Percentiles rank a stretch among this genome's conserved stretches.
Conservation (phyloP, 2,888 invertebrate species). For the Chrysolina americana region DNA sequence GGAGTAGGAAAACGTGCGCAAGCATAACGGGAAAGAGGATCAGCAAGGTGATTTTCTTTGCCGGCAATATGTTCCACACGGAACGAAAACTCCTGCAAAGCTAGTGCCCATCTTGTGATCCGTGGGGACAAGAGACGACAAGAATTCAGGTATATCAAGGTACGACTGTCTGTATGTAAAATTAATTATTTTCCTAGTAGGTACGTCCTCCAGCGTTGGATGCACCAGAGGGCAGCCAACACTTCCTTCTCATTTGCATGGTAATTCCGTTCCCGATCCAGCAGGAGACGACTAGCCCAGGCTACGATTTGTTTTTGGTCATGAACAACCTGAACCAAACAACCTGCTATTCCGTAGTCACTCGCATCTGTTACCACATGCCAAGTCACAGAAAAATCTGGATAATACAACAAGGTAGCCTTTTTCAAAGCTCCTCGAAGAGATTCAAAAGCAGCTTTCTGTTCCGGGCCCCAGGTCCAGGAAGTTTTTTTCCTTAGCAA, state of each 20-base stretch:
- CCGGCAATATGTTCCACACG: background rate
- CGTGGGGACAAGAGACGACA: conserved; percentile 4
- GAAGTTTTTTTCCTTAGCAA: background rate
- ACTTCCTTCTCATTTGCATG: background rate
- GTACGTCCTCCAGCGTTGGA: background rate
- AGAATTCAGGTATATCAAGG: background rate
- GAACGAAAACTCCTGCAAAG: background rate
- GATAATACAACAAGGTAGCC: background rate
- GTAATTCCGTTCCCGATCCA: background rate
- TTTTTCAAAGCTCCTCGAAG: background rate
- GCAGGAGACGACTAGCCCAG: background rate
- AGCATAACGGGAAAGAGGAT: conserved; percentile 5
- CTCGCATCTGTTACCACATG: background rate
- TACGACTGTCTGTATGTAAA: background rate
- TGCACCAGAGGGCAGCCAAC: background rate
- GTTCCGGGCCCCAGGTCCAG: background rate
- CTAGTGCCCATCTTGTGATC: conserved; percentile 18
- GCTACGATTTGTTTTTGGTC: background rate
- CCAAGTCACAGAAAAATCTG: background rate
- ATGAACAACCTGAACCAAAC: background rate
- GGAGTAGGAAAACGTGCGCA: background rate
- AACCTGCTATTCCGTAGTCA: background rate
- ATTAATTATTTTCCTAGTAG: background rate
- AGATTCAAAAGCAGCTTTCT: background rate
- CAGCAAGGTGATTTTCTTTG: background rate